Conservation (phyloP, 2,113 vertebrate species). For the Lagenorhynchus albirostris region DNA sequence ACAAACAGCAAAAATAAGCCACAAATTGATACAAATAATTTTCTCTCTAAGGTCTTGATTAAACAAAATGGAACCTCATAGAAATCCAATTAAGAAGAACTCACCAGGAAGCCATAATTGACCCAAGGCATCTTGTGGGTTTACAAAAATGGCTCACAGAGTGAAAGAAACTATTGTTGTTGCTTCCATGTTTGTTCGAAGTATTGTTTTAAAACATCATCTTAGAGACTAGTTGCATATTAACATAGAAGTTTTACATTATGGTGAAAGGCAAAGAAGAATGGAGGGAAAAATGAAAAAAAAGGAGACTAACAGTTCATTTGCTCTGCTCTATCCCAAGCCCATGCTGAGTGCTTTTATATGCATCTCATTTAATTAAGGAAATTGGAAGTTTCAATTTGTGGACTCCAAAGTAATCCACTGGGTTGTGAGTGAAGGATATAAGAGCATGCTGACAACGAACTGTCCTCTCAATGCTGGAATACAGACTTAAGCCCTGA, state of each 20-base stretch:
- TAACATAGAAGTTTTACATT: background rate
- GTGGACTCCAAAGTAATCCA: background rate
- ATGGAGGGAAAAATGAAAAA: background rate
- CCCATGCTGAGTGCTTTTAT: background rate
- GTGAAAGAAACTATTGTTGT: background rate
- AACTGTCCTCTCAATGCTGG: background rate
- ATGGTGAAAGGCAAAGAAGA: background rate
- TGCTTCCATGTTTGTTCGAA: background rate
- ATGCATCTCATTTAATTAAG: background rate
- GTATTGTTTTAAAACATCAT: background rate
- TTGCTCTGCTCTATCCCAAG: background rate
- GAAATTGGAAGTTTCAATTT: background rate
- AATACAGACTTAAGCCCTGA: background rate
- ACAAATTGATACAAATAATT: conserved; percentile 70
- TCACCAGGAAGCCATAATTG: conserved; percentile 50
- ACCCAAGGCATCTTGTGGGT: conserved; percentile 27
- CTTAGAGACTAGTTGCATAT: background rate
- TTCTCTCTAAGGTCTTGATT: conserved; percentile 72
- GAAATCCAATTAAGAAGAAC: conserved; percentile 62
- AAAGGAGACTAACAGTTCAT: background rate
- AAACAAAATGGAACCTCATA: conserved; percentile 70
- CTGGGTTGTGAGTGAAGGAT: background rate
- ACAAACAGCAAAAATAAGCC: conserved; percentile 71
- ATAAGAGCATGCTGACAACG: background rate
- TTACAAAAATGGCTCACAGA: conserved; percentile 55